These are phyloP conservation scores for Vimba vimba DNA, from an alignment of 2,113 vertebrate genomes.

Conservation along the genomic window DNA sequence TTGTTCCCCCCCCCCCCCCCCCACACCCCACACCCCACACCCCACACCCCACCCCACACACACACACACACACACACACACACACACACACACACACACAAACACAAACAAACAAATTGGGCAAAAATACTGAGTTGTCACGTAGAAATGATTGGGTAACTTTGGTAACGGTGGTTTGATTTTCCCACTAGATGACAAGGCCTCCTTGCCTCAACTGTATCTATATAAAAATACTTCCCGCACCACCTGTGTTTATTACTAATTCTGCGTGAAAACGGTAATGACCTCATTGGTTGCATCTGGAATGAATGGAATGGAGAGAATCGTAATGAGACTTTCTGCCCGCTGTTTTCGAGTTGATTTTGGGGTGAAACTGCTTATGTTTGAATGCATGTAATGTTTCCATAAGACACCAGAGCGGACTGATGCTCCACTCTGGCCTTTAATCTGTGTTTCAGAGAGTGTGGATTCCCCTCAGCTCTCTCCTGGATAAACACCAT, in stretches of 20 bases:
- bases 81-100: too few species aligned
- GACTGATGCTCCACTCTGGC: slow-evolving; percentile 40
- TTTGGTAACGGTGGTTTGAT: neutral
- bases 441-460: slow-evolving; percentile 49
- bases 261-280: slow-evolving; percentile 21
- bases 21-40: too few species aligned
- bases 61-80: too few species aligned
- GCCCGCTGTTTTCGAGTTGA: slow-evolving; percentile 41
- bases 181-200: neutral
- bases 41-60: too few species aligned
- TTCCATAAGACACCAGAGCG: slow-evolving; percentile 55
- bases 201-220: neutral
- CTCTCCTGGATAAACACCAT: slow-evolving; percentile 58
- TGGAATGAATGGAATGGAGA: slow-evolving; percentile 44
- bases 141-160: neutral
- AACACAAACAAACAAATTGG: too few species aligned
- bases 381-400: slow-evolving; percentile 47
- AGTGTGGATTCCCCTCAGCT: slow-evolving; percentile 47
- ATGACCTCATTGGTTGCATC: slow-evolving; percentile 39
- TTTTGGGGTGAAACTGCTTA: slow-evolving; percentile 50
- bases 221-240: slow-evolving; percentile 13
- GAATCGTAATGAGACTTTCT: slow-evolving; percentile 30
- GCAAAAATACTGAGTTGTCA: neutral
- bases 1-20: too few species aligned
- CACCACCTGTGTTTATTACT: slow-evolving; percentile 32